Conservation (phyloP, 1,140 invertebrate species). For the Ephestia elutella region DNA sequence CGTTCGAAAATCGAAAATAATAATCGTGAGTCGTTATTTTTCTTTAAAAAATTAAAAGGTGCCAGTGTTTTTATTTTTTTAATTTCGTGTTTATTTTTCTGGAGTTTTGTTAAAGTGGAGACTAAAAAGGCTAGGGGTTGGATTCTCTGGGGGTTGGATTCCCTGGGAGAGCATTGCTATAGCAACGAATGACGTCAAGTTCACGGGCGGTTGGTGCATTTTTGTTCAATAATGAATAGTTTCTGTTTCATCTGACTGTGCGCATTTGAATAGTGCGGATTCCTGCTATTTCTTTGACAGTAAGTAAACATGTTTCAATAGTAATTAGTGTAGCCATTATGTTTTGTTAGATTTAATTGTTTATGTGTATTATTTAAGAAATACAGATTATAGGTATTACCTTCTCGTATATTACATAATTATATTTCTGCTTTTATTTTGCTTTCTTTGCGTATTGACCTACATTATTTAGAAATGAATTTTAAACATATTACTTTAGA, state of each 20-base stretch:
- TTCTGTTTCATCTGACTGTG: conserved; percentile 10
- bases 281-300: not conserved
- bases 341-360: no score
- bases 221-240: conserved; percentile 60
- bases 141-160: no score
- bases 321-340: no score
- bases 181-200: conserved; percentile 70
- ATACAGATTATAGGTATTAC: no score
- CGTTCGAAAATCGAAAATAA: conserved; percentile 26
- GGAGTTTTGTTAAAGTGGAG: conserved; percentile 27
- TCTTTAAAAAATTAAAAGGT: conserved; percentile 23
- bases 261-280: not conserved
- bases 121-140: conserved; percentile 28
- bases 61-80: conserved; percentile 21
- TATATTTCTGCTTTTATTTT: no score
- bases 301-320: not conserved
- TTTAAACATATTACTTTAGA: no score
- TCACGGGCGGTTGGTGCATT: conserved; percentile 68
- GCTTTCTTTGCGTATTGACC: no score
- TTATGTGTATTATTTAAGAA: no score
- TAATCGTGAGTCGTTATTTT: conserved; percentile 15
- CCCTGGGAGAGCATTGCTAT: conserved; percentile 63
- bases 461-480: no score
- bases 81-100: conserved; percentile 20
- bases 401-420: no score